These are phyloP conservation scores for Sebastes schlegelii DNA, from an alignment of 2,113 vertebrate genomes.

Conservation along the genomic window DNA sequence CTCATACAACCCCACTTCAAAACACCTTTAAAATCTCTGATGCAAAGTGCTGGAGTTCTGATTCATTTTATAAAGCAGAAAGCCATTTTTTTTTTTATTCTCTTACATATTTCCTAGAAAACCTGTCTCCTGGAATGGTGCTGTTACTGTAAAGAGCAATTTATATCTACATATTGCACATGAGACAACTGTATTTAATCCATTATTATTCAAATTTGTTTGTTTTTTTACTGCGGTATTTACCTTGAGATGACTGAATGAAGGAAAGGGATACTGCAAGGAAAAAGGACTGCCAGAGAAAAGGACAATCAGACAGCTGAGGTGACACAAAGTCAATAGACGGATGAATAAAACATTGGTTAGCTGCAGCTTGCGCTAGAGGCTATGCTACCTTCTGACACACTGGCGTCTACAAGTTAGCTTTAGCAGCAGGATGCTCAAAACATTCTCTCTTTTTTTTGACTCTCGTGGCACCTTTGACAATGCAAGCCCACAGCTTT, in stretches of 20 bases:
- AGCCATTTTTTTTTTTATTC: not conserved
- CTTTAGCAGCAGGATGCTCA: conserved; percentile 42
- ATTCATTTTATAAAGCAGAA: not conserved
- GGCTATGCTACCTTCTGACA: conserved; percentile 58
- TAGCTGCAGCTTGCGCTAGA: conserved; percentile 41
- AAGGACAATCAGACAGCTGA: conserved; percentile 39
- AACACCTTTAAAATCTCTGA: conserved; percentile 14
- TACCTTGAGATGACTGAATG: conserved; percentile 2
- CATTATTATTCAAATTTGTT: no score
- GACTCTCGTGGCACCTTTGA: conserved; percentile 21
- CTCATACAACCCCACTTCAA: no score
- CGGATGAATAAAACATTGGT: conserved; percentile 72
- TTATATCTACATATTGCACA: not conserved
- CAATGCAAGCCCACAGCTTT: conserved; percentile 44
- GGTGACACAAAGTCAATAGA: conserved; percentile 63
- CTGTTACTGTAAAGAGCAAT: not conserved
- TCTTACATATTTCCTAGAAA: not conserved
- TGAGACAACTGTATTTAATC: not conserved
- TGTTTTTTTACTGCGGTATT: not conserved
- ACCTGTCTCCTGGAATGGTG: not conserved
- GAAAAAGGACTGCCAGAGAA: conserved; percentile 41
- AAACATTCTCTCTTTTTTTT: not conserved
- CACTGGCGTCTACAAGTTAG: conserved; percentile 29
- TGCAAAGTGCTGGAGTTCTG: conserved; percentile 1
- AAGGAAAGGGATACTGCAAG: conserved; percentile 28